phyloP scores from a whole-genome alignment of 2,888 invertebrate genomes.

The Dasysyrphus albostriatus region DNA sequence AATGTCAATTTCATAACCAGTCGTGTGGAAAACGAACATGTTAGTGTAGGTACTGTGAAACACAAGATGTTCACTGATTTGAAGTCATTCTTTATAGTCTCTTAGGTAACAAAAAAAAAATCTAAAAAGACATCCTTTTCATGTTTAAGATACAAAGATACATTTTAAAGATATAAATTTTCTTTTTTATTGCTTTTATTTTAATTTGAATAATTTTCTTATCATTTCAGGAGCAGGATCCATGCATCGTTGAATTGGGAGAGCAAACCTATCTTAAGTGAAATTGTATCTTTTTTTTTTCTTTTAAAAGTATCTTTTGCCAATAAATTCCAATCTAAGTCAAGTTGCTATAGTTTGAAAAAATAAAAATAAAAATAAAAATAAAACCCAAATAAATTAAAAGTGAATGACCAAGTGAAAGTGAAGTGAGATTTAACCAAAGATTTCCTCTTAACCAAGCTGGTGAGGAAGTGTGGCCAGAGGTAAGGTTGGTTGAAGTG shows the following conservation, averaged over 20 bases:
- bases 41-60: not conserved
- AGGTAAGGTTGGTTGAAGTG: not conserved
- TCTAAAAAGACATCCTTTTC: conserved; percentile 12
- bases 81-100: not conserved
- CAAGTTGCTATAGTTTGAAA: not conserved
- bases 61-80: conserved; percentile 1
- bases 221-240: conserved; percentile 29
- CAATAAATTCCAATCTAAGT: conserved; percentile 32
- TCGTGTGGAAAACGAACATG: conserved; percentile 65
- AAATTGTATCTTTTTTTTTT: conserved; percentile 9
- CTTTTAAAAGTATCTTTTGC: conserved; percentile 7
- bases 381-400: conserved; percentile 22
- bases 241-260: conserved; percentile 5
- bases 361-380: not conserved
- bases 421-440: conserved; percentile 51
- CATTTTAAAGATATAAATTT: not conserved
- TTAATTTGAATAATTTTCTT: conserved; percentile 33
- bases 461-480: too few species aligned
- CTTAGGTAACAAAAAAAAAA: not conserved
- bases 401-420: conserved; percentile 66
- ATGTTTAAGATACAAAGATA: conserved; percentile 18
- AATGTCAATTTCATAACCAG: conserved; percentile 66
- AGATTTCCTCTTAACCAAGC: not conserved
- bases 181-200: conserved; percentile 18
- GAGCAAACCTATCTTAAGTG: conserved; percentile 7